Base-by-base conservation (phyloP, 2,113 vertebrate species). In the Herpetotheres cachinnans region DNA sequence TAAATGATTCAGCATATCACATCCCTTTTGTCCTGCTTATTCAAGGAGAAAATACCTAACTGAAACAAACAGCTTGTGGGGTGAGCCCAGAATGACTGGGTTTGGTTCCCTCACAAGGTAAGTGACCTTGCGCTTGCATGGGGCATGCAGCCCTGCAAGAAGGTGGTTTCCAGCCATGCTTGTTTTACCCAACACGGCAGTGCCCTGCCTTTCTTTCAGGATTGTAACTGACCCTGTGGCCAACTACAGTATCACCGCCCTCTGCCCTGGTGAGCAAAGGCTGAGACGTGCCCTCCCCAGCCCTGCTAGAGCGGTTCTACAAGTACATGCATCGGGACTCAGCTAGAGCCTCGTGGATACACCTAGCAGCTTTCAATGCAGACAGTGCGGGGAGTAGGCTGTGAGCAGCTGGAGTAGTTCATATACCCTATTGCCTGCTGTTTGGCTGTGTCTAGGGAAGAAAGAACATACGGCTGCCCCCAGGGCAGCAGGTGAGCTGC, bases 1-100 rank as follows among this genome's bases (percentile, higher is more conserved):
- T 95, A 91, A 95, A 84, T 93, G 88, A 83, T 92, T 94, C 89
- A 95, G 85, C 66, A 72, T 82, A 93, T 92, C 67, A 22, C 94
- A 88, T 62, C 78, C 71, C 71, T 89, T 93, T 95, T 78, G 78
- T 96, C 78, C 84, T 66, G 86, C 81, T 91, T 93, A 85, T 94
- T 96, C 90, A 92, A 90, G 95, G 61, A 67, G 95, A 95, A 94
- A 95, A 95, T 80, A 73, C 63, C 77, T 38, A 93, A 62, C 62
- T 49, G 90, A 88, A 92, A 84, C 0, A 0, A 90, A 72, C 50
- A 66, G 56, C 95, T 72, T 16, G 42, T 69, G 71, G 17, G 24
- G n/a, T 4, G 13, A 82, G 66, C 18, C 40, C 42, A 36, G 46
- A 87, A 44, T 6, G 16, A 11, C 50, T 18, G 69, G 11, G 25